Base-by-base conservation (phyloP, 2,797 vertebrate species). In the Chloroceryle inda region DNA sequence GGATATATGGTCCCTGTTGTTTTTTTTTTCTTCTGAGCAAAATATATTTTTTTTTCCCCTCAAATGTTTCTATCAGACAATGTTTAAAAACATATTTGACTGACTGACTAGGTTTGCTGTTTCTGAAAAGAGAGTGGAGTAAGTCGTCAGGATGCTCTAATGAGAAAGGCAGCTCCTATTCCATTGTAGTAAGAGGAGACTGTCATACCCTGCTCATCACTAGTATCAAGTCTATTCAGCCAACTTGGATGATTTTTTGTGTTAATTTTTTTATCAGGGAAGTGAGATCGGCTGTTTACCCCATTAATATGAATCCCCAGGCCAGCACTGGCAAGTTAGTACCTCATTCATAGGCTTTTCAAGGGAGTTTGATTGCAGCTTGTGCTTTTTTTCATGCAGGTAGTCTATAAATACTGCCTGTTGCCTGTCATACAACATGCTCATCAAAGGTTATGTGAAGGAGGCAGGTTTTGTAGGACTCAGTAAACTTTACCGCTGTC, bases 371-470 rank as follows among this genome's bases (percentile, higher is more conserved):
- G 50, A 55, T 14, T 15, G 49, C n/a, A 80, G 17, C n/a, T 24
- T 33, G 45, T 68, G 27, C n/a, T 75, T 91, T 72, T 3, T 6
- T 76, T 93, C 38, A 31, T 0, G 0, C 2, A 4, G 38, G 19
- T 37, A 71, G 52, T 47, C 68, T 71, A 9, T 74, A 89, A 89
- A 87, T 45, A 63, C 40, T 64, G 52, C 24, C 56, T 55, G 47
- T 42, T 77, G n/a, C 53, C 62, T 63, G 77, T 78, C 44, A n/a
- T 42, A 35, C 45, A 61, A 44, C 8, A 4, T 33, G 42, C 66
- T 91, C 66, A 53, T 87, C 71, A 89, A 89, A 86, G 56, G 85
- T 93, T 95, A 50, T 18, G 61, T 47, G 62, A 72, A 95, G 50
- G 71, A 80, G 56, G 33, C 35, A 55, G 40, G 58, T 89, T 91